Base-by-base conservation (phyloP, 2,888 invertebrate species). In the Opisthograptis luteolata region DNA sequence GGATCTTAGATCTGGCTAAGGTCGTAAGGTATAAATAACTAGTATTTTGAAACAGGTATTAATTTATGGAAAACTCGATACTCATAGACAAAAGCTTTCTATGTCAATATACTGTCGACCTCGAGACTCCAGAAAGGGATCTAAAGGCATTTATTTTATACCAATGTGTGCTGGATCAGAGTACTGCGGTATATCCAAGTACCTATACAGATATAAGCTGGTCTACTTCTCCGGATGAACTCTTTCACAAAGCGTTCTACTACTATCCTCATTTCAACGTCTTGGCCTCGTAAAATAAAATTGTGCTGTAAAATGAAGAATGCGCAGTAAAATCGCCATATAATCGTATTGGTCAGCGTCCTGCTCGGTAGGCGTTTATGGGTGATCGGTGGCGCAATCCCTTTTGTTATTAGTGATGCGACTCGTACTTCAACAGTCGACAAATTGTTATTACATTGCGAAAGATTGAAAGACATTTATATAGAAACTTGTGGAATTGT, bases 341-440 rank as follows among this genome's bases (percentile, higher is more conserved):
- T 44, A 35, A 28, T 40, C 24, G 34, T 13, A 13, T 50, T 39
- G 44, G 50, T 35, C 50, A 39, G 39, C 35, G 35, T 36, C 50
- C 50, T 40, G 44, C 13, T 44, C 35, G 30, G 44, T 51, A 45
- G 50, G 50, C 50, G 36, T 51, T 51, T 51, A 51, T 45, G 9
- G 40, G 19, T 32, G 32, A 48, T 34, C 40, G 35, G 28, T 40
- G 17, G 34, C 30, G 44, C 40, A 51, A 51, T 44, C 34, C 13
- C 7, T 40, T 40, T 44, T 40, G 44, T 35, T 45, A 20, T 9
- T 40, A 44, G 44, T 30, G 44, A 40, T 50, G 49, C 20, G n/a
- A n/a, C n/a, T n/a, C n/a, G n/a, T 19, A 30, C 28, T 27, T 41
- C 22, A 22, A 22, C 7, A 12, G 30, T 44, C 44, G 48, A 49